Evolutionary conservation across 2,888 invertebrate genomes (phyloP).

Genomic region (Aleiodes alternator): DNA sequence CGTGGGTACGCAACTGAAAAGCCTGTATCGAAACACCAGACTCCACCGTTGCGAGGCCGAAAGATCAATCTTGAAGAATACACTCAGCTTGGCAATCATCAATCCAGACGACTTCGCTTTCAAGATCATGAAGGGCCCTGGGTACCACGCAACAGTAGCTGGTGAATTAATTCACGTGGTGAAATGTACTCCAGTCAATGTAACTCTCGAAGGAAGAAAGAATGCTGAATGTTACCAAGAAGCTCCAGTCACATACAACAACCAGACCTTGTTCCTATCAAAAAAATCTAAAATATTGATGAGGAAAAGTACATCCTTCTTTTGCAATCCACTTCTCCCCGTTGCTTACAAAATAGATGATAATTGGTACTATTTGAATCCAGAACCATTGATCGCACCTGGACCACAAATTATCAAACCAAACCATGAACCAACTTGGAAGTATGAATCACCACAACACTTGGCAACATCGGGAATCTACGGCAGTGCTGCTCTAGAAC

Average conservation of each 20-base stretch:
- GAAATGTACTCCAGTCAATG: too few relatives aligned
- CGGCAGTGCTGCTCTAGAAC: not conserved
- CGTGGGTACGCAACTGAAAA: conserved; percentile 10
- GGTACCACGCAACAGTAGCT: conserved; percentile 33
- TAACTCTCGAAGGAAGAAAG: too few relatives aligned
- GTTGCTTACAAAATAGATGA: not conserved
- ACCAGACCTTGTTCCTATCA: too few relatives aligned
- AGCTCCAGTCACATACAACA: too few relatives aligned
- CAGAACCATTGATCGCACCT: not conserved
- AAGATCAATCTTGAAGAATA: conserved; percentile 19
- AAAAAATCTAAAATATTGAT: too few relatives aligned
- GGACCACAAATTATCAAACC: not conserved
- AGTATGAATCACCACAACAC: not conserved
- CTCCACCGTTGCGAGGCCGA: conserved; percentile 35
- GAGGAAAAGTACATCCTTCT: too few relatives aligned
- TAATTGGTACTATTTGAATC: not conserved
- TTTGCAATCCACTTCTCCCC: conserved; percentile 27
- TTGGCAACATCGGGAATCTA: not conserved
- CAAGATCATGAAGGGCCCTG: conserved; percentile 41
- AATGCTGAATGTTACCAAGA: too few relatives aligned
- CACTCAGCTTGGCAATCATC: conserved; percentile 19
- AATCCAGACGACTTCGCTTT: conserved; percentile 37
- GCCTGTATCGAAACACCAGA: conserved; percentile 27
- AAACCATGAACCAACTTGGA: not conserved
- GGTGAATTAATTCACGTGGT: conserved; percentile 36